Evolutionary conservation across 2,888 invertebrate genomes (phyloP), one percentile per base, ranked within the genome.

Genomic region (Napeogenes inachia): DNA sequence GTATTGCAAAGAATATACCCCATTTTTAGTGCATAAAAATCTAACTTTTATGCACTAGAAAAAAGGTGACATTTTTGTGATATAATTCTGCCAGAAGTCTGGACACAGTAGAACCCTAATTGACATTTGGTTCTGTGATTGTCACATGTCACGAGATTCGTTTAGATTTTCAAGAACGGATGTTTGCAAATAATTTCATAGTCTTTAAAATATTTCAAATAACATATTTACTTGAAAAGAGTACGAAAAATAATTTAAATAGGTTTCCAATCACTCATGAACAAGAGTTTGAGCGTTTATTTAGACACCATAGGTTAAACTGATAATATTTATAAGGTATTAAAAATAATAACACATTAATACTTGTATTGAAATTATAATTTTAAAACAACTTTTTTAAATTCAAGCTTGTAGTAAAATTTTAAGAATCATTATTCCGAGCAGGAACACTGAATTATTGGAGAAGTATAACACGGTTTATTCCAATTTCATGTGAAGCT

Each of bases 41-140:
- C 1, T 21, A 1, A 42, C 42, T 42, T 42, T 42, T 42, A 38
- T 42, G 10, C 2, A 30, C 21, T 30, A 8, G 30, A 30, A 50
- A 2, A 10, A 50, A 30, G 8, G 10, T 50, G 30, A 12, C 30
- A 50, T 50, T 50, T 50, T 12, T 50, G 5, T 30, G 10, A 2
- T 59, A 13, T 4, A 50, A 50, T n/a, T 13, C 6, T 35, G 45
- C 38, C 32, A 12, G 0, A 47, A 38, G 8, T 56, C 47, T 46
- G 47, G 38, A 42, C 38, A 38, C 30, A 56, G 38, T n/a, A 47
- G 50, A 61, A 60, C 42, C 32, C 56, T 56, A 33, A 56, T 61
- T 61, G 60, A 61, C 56, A 53, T 42, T 56, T 56, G 56, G 21
- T 10, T 38, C 21, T 50, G 13, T 32, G 50, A 21, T 12, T 56